Base-by-base conservation (phyloP, 1,140 invertebrate species). In the Conus betulinus region DNA sequence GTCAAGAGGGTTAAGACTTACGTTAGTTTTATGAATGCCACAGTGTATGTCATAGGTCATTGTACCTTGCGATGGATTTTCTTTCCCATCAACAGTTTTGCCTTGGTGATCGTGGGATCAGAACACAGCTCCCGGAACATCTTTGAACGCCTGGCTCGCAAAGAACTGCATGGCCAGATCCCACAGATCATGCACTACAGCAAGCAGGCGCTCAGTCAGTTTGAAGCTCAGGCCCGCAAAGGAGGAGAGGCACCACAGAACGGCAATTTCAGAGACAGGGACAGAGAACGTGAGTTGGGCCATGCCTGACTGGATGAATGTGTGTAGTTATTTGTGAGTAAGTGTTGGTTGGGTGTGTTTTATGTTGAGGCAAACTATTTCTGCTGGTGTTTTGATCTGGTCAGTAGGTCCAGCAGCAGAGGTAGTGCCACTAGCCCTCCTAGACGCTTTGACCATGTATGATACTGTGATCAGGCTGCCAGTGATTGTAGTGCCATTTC, bases 121-220 rank as follows among this genome's bases (percentile, higher is more conserved):
- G 99, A 99, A 92, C 96, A 97, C 89, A 99, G 99, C 89, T 97
- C 98, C 92, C 96, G 98, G 89, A 96, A 97, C 88, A 97, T 98
- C 76, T 97, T 99, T 96, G 99, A 99, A 87, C 97, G 98, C 90
- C 96, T 99, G 74, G 97, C 98, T 0, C 98, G 99, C 94, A 98
- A 98, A 87, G 98, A 99, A 93, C 96, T 99, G 20, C 98, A 99
- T 95, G 99, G 99, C 53, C 98, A 99, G 94, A 97, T 97, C 93
- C 98, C 98, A 3, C 97, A 98, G 85, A 99, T 99, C 63, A 99
- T 99, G 27, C 97, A 97, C 94, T 99, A 98, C 67, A 99, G 97
- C 87, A 99, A 99, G 96, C 98, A 98, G 95, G 97, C 98, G 88
- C 96, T 98, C 55, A 96, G 96, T 91, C 96, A 96, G 94, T 96